These are phyloP conservation scores for Brachionus paranguensis DNA, from an alignment of 1,140 invertebrate species.

Conservation along the genomic window DNA sequence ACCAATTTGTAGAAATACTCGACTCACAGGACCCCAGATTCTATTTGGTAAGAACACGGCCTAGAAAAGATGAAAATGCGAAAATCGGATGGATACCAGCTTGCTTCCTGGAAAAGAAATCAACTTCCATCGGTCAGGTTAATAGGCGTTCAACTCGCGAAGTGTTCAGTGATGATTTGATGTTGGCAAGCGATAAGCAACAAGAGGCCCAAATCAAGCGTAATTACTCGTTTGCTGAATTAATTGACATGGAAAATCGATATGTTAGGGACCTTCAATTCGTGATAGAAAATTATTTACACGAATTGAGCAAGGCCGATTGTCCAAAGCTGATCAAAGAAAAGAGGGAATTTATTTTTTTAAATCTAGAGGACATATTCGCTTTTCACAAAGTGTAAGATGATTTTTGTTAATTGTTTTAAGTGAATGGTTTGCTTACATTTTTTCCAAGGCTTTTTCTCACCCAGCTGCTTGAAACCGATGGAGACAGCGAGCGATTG, in stretches of 20 bases:
- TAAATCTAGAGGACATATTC: slow-evolving; percentile 36
- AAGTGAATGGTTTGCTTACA: background rate
- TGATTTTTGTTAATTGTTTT: background rate
- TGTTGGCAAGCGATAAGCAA: slow-evolving; percentile 52
- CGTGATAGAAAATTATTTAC: slow-evolving; percentile 34
- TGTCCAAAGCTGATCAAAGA: slow-evolving; percentile 21
- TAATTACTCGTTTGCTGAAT: slow-evolving; percentile 44
- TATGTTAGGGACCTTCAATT: slow-evolving; percentile 34
- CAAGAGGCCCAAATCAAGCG: slow-evolving; percentile 56
- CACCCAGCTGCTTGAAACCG: slow-evolving; percentile 14
- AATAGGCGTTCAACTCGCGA: slow-evolving; percentile 53
- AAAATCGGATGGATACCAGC: slow-evolving; percentile 75
- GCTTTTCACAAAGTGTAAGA: slow-evolving; percentile 41
- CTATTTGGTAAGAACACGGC: slow-evolving; percentile 22
- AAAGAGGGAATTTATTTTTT: slow-evolving; percentile 34
- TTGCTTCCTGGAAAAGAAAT: slow-evolving; percentile 63
- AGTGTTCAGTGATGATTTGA: slow-evolving; percentile 49
- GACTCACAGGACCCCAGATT: slow-evolving; percentile 24
- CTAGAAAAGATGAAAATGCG: slow-evolving; percentile 44
- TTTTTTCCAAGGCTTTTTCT: background rate
- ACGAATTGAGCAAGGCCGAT: slow-evolving; percentile 15
- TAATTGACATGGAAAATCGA: slow-evolving; percentile 22
- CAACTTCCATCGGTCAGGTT: slow-evolving; percentile 44
- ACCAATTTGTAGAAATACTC: slow-evolving; percentile 36
- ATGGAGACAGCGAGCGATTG: background rate